A percentile compares a stretch with the other conserved stretches of the same genome.
Conservation (phyloP, 2,888 invertebrate species). For the Eristalis intricaria region DNA sequence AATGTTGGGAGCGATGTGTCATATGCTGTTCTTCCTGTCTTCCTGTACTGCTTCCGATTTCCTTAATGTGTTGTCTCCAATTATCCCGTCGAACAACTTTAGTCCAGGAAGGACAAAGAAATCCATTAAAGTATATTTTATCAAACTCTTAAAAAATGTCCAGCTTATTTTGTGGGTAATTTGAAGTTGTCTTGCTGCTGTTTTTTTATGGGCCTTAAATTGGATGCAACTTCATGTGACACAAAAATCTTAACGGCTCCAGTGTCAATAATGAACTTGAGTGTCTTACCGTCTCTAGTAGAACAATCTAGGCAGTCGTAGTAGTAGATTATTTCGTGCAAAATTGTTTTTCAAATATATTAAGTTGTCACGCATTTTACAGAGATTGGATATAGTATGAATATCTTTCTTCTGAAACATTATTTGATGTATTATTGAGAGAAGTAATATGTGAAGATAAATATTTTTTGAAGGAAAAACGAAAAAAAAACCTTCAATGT, state of each 20-base stretch:
- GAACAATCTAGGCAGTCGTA: neutral
- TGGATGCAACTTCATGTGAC: neutral
- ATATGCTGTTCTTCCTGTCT: neutral
- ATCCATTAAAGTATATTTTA: neutral
- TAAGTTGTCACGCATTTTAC: no score
- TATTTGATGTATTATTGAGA: no score
- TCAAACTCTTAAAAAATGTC: neutral
- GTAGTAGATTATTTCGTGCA: no score
- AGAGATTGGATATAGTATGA: no score
- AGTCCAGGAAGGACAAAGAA: conserved; percentile 7
- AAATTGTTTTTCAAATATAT: no score
- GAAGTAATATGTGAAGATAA: no score
- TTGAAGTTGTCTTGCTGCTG: conserved; percentile 22
- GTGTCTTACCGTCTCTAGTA: conserved; percentile 17
- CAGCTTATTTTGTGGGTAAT: neutral
- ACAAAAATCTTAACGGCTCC: neutral
- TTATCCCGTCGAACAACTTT: conserved; percentile 11
- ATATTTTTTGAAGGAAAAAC: no score
- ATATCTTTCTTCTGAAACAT: no score
- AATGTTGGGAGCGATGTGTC: neutral
- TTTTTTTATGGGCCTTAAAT: neutral
- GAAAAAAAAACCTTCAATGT: no score
- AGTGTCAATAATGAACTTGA: neutral
- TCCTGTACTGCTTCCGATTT: neutral
- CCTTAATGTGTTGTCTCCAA: neutral